Evolutionary conservation across 2,797 vertebrate species (phyloP).

Genomic region (Lagocephalus sceleratus): DNA sequence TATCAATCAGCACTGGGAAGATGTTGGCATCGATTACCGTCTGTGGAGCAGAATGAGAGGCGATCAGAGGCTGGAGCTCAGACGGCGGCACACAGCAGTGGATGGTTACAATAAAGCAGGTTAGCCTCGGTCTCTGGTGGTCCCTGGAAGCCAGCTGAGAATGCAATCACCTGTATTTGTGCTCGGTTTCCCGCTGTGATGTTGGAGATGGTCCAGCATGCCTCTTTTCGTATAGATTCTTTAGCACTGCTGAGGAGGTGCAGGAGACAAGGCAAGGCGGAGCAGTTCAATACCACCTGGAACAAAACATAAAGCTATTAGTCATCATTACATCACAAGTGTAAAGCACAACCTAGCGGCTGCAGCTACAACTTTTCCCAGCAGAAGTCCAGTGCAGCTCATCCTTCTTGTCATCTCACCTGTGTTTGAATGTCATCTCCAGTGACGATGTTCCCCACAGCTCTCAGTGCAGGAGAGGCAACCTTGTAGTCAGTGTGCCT

Average conservation of each 20-base stretch:
- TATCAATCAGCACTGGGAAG: conserved; percentile 96
- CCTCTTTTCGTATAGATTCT: conserved; percentile 97
- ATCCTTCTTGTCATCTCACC: conserved; percentile 61
- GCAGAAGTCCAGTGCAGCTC: background rate
- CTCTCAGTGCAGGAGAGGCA: conserved; percentile 92
- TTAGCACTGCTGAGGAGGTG: conserved; percentile 96
- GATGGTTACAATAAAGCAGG: background rate
- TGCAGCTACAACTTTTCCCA: background rate
- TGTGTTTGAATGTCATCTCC: conserved; percentile 98
- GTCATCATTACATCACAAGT: background rate
- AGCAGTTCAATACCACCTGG: conserved; percentile 97
- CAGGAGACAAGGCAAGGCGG: conserved; percentile 94
- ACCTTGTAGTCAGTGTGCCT: conserved; percentile 99
- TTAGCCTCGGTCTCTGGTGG: too few species aligned
- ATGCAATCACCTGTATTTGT: conserved; percentile 83
- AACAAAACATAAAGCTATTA: background rate
- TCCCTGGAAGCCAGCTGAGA: too few species aligned
- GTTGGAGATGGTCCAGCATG: conserved; percentile 99
- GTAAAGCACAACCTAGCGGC: background rate
- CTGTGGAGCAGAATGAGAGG: conserved; percentile 58
- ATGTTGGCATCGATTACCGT: conserved; percentile 98
- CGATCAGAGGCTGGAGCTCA: background rate
- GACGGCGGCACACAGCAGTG: background rate
- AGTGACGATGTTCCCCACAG: conserved; percentile 97
- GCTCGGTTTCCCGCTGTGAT: conserved; percentile 97